Evolutionary conservation across 2,113 vertebrate genomes (phyloP).

Genomic region (Noctilio leporinus): DNA sequence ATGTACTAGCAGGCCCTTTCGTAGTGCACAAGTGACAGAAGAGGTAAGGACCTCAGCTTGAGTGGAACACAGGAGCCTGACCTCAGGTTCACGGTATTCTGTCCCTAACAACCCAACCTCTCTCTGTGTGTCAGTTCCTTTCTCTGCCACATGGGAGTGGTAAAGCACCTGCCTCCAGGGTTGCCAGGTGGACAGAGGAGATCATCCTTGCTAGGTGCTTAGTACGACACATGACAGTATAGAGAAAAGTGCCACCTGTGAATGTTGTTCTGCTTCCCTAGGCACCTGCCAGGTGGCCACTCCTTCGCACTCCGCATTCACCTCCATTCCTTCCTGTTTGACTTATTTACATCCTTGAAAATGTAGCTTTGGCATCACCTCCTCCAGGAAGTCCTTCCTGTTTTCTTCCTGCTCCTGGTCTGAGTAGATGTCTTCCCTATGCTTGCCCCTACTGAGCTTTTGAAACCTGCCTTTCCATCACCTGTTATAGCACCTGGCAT

Average conservation of each 20-base stretch:
- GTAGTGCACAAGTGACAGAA: not conserved
- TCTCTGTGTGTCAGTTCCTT: not conserved
- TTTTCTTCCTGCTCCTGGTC: not conserved
- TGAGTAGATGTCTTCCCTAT: not conserved
- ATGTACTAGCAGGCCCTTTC: rapidly evolving
- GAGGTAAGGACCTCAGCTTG: not conserved
- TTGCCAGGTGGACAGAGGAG: not conserved
- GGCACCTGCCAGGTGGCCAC: not conserved
- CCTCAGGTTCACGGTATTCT: rapidly evolving
- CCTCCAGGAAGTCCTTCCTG: not conserved
- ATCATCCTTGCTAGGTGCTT: not conserved
- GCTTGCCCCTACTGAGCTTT: not conserved
- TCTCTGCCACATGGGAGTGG: not conserved
- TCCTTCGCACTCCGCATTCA: not conserved
- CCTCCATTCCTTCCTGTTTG: not conserved
- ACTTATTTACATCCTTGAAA: not conserved
- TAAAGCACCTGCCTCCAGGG: not conserved
- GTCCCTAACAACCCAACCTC: not conserved
- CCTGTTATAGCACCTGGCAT: too few species aligned
- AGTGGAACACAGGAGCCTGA: not conserved
- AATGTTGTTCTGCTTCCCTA: not conserved
- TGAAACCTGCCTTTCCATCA: not conserved
- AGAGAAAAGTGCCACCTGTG: not conserved
- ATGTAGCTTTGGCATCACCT: not conserved
- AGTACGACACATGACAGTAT: too few species aligned